A percentile compares a stretch with the other conserved stretches of the same genome.
phyloP scores from a whole-genome alignment of 2,113 vertebrate genomes.

The Microtus montanus region DNA sequence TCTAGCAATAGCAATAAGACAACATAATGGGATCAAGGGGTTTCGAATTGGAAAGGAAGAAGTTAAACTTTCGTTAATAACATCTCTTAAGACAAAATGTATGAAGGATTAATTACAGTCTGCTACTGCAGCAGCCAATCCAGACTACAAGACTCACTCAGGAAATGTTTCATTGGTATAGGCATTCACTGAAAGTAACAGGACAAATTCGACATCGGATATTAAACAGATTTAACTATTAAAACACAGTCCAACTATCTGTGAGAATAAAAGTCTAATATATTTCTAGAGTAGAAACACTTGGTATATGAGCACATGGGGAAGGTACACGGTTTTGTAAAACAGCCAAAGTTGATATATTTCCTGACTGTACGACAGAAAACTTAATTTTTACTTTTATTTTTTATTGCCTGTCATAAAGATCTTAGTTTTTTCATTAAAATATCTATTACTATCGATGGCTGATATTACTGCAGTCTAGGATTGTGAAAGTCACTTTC shows the following conservation, averaged over 20 bases:
- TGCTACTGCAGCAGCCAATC: neutral
- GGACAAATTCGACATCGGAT: neutral
- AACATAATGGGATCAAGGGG: no score
- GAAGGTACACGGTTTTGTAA: neutral
- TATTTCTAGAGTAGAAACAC: neutral
- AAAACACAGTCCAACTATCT: neutral
- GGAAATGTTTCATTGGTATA: neutral
- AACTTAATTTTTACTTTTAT: neutral
- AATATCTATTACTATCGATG: neutral
- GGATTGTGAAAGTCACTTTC: slow-evolving; percentile 57
- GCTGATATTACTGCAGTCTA: slow-evolving; percentile 8
- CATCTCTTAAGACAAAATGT: neutral
- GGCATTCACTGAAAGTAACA: neutral
- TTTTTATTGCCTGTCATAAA: neutral
- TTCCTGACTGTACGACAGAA: slow-evolving; percentile 36
- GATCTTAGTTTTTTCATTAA: neutral
- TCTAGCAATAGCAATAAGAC: no score
- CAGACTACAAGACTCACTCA: neutral
- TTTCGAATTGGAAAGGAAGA: no score
- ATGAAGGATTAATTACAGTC: neutral
- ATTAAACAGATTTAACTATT: neutral
- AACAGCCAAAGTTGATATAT: neutral
- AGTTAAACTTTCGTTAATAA: no score
- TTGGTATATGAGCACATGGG: neutral
- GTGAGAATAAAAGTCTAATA: neutral